Evolutionary conservation across 2,797 vertebrate species (phyloP).

Genomic region (Falco biarmicus): DNA sequence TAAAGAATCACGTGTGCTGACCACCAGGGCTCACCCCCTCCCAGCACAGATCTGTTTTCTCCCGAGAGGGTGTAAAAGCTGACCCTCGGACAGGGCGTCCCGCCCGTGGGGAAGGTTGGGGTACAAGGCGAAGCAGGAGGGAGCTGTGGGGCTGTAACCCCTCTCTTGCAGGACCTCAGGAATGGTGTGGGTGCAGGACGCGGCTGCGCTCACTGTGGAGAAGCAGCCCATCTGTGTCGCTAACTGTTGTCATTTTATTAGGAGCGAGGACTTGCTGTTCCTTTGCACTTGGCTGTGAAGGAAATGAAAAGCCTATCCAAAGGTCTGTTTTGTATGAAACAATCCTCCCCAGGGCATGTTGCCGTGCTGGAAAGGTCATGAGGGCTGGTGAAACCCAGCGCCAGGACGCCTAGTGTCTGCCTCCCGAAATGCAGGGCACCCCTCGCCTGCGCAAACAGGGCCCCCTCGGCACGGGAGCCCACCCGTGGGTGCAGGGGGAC

Average conservation of each 20-base stretch:
- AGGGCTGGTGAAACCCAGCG: constrained; percentile 29
- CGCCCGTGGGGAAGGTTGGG: neutral
- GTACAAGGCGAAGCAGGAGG: neutral
- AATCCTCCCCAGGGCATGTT: constrained; percentile 49
- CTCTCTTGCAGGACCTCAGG: neutral
- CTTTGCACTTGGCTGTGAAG: constrained; percentile 35
- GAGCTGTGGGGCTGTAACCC: neutral
- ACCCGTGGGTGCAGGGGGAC: neutral
- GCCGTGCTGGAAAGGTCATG: constrained; percentile 36
- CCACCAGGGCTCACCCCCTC: neutral
- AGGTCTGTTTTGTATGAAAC: constrained; percentile 59
- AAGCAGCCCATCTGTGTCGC: neutral
- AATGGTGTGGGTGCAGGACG: neutral
- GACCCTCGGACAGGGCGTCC: neutral
- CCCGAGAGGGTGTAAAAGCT: neutral
- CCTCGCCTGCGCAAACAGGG: neutral
- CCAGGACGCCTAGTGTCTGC: neutral
- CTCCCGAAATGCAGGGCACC: neutral
- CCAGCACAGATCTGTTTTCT: rapidly evolving
- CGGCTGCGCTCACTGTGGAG: neutral
- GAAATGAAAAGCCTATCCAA: constrained; percentile 63
- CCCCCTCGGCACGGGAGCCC: neutral
- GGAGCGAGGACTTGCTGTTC: constrained; percentile 41
- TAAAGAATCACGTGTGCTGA: neutral
- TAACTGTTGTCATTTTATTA: constrained; percentile 35